Conservation (phyloP, 2,113 vertebrate species). For the Calypte anna region DNA sequence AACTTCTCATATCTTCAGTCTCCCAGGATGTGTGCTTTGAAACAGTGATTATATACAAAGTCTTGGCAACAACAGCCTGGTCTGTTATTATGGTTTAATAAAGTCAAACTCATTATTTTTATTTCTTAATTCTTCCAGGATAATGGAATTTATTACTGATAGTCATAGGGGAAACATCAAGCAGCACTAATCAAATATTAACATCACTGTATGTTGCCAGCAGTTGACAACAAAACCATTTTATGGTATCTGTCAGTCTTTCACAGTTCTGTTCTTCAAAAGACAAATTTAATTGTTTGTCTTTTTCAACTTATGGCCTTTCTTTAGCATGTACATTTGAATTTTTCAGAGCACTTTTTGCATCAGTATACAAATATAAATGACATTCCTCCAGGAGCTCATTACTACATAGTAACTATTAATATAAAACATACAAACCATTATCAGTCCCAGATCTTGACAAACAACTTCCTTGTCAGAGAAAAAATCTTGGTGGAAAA, state of each 20-base stretch:
- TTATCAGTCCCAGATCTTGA: not conserved
- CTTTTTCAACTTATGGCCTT: not conserved
- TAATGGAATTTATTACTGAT: not conserved
- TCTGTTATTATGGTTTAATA: not conserved
- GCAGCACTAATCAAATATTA: not conserved
- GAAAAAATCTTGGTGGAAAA: not conserved
- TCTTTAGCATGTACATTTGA: not conserved
- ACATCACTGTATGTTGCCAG: not conserved
- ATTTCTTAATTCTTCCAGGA: not conserved
- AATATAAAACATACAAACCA: not conserved
- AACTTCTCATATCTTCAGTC: not conserved
- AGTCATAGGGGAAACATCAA: not conserved
- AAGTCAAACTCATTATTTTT: not conserved
- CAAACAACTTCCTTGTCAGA: not conserved
- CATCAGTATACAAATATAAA: not conserved
- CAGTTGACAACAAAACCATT: not conserved
- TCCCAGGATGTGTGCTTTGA: not conserved
- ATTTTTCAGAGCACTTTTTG: not conserved
- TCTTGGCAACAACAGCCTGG: not conserved
- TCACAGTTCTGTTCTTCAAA: not conserved
- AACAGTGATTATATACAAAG: not conserved
- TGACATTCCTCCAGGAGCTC: not conserved
- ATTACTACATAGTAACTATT: not conserved
- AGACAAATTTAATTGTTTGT: not conserved
- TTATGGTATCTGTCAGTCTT: not conserved